Percentiles rank a stretch among this genome's conserved stretches.
These are phyloP conservation scores for Auanema freiburgensis DNA, from an alignment of 2,888 invertebrate genomes.

Conservation along the genomic window DNA sequence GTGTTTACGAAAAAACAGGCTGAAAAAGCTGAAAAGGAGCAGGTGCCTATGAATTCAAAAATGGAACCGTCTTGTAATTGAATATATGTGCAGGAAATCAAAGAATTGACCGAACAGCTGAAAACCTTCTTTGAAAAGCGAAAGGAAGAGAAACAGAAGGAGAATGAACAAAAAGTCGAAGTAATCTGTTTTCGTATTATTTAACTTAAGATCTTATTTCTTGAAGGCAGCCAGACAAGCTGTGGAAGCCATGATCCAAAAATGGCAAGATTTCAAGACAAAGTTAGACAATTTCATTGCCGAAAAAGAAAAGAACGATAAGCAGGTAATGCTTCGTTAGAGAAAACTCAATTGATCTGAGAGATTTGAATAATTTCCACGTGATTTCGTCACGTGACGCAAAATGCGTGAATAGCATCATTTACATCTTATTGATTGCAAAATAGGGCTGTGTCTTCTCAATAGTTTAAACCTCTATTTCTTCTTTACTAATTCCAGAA, in stretches of 20 bases:
- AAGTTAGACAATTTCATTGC: conserved; percentile 28
- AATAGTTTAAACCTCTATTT: no score
- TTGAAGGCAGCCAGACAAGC: conserved; percentile 8
- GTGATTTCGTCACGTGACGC: neutral
- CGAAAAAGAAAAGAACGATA: conserved; percentile 10
- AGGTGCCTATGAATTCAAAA: conserved; percentile 11
- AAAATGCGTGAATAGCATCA: neutral
- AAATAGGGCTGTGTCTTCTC: no score
- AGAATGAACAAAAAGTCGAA: conserved; percentile 23
- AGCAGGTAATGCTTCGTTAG: conserved; percentile 6
- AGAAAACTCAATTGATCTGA: neutral
- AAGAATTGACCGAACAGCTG: conserved; percentile 22
- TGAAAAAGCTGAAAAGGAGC: conserved; percentile 20
- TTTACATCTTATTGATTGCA: no score
- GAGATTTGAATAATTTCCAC: neutral
- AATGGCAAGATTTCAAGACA: conserved; percentile 23
- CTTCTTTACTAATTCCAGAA: no score
- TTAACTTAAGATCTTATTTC: neutral
- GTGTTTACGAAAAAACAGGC: conserved; percentile 23
- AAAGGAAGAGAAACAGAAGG: conserved; percentile 23
- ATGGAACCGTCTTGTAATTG: neutral
- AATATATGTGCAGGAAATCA: conserved; percentile 22
- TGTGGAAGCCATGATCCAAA: conserved; percentile 24
- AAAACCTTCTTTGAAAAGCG: conserved; percentile 20
- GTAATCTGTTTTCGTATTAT: conserved; percentile 4